These are phyloP conservation scores for Anagyrus pseudococci DNA, from an alignment of 2,888 invertebrate genomes.

Conservation along the genomic window DNA sequence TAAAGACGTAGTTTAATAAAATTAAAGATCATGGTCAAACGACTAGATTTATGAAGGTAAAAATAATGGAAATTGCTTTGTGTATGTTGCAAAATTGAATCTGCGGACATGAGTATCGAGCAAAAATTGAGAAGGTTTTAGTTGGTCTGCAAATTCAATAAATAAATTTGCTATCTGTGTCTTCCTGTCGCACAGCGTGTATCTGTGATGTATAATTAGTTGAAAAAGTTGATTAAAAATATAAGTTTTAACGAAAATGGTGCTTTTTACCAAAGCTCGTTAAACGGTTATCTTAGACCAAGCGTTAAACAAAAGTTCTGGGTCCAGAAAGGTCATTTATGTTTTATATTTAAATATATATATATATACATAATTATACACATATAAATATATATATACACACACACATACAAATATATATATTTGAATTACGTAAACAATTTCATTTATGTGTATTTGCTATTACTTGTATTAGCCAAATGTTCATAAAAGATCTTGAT, in stretches of 20 bases:
- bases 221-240: constrained; percentile 15
- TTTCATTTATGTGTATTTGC: constrained; percentile 24
- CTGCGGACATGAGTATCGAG: constrained; percentile 1
- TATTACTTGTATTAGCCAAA: constrained; percentile 19
- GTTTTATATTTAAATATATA: constrained; percentile 27
- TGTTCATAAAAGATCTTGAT: constrained; percentile 22
- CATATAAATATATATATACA: too few species aligned
- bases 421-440: constrained; percentile 18
- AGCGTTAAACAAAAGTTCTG: constrained; percentile 22
- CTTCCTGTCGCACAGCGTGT: constrained; percentile 56
- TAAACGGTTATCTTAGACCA: constrained; percentile 18
- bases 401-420: neutral
- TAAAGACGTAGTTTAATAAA: constrained; percentile 1
- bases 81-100: constrained; percentile 21
- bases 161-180: constrained; percentile 48
- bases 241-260: constrained; percentile 40
- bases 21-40: constrained; percentile 1
- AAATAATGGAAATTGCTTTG: constrained; percentile 28
- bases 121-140: constrained; percentile 1
- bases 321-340: constrained; percentile 32
- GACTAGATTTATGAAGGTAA: constrained; percentile 4
- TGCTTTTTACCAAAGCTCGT: constrained; percentile 38
- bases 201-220: constrained; percentile 37
- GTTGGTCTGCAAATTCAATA: constrained; percentile 21
- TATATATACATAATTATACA: too few species aligned